phyloP scores from a whole-genome alignment of 2,113 vertebrate genomes.

The Psephotus haematonotus region DNA sequence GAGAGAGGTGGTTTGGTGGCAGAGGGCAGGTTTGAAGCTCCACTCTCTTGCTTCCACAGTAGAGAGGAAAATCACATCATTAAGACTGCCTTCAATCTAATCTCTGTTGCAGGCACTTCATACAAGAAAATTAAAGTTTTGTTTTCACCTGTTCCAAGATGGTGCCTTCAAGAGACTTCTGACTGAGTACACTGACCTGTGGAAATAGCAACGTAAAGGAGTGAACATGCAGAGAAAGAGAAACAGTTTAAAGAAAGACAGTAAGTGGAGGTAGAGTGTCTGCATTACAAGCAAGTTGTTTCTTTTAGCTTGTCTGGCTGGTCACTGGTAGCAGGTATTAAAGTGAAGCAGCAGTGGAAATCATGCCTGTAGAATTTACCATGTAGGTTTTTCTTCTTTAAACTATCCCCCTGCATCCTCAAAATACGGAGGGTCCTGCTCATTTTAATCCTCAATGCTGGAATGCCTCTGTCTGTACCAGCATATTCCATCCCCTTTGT shows the following conservation, averaged over 20 bases:
- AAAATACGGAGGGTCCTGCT: background rate
- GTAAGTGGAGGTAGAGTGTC: background rate
- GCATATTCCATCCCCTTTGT: constrained; percentile 12
- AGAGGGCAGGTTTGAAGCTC: background rate
- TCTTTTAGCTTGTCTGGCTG: background rate
- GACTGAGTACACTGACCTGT: background rate
- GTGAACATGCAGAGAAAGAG: background rate
- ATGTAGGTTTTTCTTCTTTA: background rate
- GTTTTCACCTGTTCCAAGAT: background rate
- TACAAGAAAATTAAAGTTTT: background rate
- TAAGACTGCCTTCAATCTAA: background rate
- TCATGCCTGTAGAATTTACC: background rate
- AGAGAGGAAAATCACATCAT: background rate
- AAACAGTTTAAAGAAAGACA: background rate
- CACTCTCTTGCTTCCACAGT: background rate
- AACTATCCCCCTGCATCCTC: background rate
- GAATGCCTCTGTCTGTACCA: background rate
- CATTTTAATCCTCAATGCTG: background rate
- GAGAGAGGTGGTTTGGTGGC: background rate
- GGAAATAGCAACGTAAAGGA: rapidly evolving
- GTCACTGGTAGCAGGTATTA: background rate
- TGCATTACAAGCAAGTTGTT: background rate
- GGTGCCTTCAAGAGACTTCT: background rate
- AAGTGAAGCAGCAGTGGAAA: background rate
- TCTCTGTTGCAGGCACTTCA: background rate